Evolutionary conservation across 2,888 invertebrate genomes (phyloP).

Genomic region (Pandemis cinnamomeana): DNA sequence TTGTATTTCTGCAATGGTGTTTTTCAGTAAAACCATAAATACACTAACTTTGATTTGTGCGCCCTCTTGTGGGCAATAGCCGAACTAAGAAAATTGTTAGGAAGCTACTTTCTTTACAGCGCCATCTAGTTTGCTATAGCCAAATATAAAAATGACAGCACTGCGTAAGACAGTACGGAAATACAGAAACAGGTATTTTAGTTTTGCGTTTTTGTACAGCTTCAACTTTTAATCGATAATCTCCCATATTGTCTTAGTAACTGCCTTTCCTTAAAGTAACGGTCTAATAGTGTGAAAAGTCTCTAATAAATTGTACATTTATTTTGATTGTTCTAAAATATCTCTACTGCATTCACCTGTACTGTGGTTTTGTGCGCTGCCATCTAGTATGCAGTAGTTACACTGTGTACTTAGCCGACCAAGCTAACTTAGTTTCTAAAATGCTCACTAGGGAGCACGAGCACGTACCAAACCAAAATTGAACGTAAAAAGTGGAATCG

Average conservation of each 20-base stretch:
- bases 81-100: background rate
- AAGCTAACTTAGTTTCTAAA: background rate
- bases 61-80: background rate
- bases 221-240: too few relatives aligned
- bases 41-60: background rate
- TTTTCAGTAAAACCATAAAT: too few relatives aligned
- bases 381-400: background rate
- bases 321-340: background rate
- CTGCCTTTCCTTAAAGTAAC: too few relatives aligned
- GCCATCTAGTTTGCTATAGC: slow-evolving; percentile 2
- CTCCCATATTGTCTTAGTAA: too few relatives aligned
- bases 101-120: background rate
- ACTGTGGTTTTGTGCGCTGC: background rate
- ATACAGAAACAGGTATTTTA: background rate
- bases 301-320: background rate
- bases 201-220: background rate
- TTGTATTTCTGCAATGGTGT: too few relatives aligned
- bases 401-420: background rate
- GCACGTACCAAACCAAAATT: background rate
- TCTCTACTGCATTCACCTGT: background rate
- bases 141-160: background rate
- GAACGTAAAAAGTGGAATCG: background rate
- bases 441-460: background rate
- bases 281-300: too few relatives aligned
- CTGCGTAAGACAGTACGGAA: background rate